Percentiles rank a stretch among this genome's conserved stretches.
phyloP scores from a whole-genome alignment of 2,113 vertebrate species.

The Jaculus jaculus region DNA sequence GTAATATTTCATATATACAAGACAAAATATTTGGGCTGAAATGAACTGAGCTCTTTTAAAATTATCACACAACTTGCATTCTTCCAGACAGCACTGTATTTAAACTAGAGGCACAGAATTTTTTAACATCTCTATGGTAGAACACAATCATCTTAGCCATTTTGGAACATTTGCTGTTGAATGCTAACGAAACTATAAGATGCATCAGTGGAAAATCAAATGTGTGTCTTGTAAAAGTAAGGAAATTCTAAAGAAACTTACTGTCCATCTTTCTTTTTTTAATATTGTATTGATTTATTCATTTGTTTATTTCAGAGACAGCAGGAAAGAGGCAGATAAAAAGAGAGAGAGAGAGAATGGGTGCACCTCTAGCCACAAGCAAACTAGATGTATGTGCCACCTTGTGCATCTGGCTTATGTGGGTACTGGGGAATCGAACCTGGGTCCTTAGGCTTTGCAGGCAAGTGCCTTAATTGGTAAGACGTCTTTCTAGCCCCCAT shows the following conservation, averaged over 20 bases:
- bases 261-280: not conserved
- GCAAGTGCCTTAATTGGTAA: too few relatives aligned
- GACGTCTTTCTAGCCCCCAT: not conserved
- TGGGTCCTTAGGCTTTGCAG: too few relatives aligned
- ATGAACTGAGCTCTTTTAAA: not conserved
- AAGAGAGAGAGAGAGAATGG: too few relatives aligned
- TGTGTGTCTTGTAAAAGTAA: not conserved
- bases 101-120: not conserved
- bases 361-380: too few relatives aligned
- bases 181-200: not conserved
- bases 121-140: constrained; percentile 6
- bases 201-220: not conserved
- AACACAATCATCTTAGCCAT: not conserved
- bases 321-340: too few relatives aligned
- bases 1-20: not conserved
- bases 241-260: not conserved
- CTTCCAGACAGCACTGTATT: not conserved
- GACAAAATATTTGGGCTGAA: not conserved
- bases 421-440: too few relatives aligned
- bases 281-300: too few relatives aligned
- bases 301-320: too few relatives aligned
- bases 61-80: not conserved
- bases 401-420: too few relatives aligned
- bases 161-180: not conserved
- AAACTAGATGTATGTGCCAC: too few relatives aligned